Evolutionary conservation across 1,140 invertebrate genomes (phyloP).

Genomic region (Drosophila murphyi): DNA sequence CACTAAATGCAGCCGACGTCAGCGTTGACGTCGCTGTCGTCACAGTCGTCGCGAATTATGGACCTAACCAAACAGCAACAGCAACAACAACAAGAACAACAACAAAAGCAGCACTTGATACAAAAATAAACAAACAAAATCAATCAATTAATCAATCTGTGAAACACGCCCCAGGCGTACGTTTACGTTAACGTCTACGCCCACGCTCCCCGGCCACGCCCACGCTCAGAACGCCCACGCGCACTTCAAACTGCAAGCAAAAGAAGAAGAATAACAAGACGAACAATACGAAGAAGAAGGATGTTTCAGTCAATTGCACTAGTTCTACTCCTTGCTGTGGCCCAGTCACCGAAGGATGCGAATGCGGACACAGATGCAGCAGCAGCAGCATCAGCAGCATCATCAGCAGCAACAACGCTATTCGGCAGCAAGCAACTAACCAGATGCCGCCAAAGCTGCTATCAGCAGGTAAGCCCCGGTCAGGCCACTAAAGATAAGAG

Average conservation of each 20-base stretch:
- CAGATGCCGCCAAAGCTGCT: slow-evolving; percentile 77
- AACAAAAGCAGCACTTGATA: slow-evolving; percentile 65
- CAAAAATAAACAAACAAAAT: slow-evolving; percentile 82
- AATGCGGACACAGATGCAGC: slow-evolving; percentile 6
- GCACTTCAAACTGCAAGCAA: slow-evolving; percentile 40
- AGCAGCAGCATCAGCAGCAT: neutral
- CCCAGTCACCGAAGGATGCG: slow-evolving; percentile 18
- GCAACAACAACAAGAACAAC: slow-evolving; percentile 30
- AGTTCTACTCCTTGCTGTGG: slow-evolving; percentile 45
- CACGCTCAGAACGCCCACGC: slow-evolving; percentile 45
- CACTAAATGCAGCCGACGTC: slow-evolving; percentile 54
- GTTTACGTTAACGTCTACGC: slow-evolving; percentile 36
- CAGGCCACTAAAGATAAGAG: slow-evolving; percentile 39
- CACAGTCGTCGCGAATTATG: slow-evolving; percentile 49
- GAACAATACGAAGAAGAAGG: slow-evolving; percentile 8
- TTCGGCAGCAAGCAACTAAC: slow-evolving; percentile 62
- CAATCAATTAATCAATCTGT: slow-evolving; percentile 82
- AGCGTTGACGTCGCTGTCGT: slow-evolving; percentile 35
- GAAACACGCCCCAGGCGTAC: slow-evolving; percentile 45
- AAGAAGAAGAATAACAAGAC: slow-evolving; percentile 1
- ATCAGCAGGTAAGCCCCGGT: slow-evolving; percentile 71
- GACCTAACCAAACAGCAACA: slow-evolving; percentile 27
- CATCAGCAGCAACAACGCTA: slow-evolving; percentile 25
- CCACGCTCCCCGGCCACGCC: slow-evolving; percentile 26
- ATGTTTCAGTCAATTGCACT: slow-evolving; percentile 72